A percentile compares a stretch with the other conserved stretches of the same genome.
Evolutionary conservation across 2,888 invertebrate genomes (phyloP).

Genomic region (Stegana nigrithorax): DNA sequence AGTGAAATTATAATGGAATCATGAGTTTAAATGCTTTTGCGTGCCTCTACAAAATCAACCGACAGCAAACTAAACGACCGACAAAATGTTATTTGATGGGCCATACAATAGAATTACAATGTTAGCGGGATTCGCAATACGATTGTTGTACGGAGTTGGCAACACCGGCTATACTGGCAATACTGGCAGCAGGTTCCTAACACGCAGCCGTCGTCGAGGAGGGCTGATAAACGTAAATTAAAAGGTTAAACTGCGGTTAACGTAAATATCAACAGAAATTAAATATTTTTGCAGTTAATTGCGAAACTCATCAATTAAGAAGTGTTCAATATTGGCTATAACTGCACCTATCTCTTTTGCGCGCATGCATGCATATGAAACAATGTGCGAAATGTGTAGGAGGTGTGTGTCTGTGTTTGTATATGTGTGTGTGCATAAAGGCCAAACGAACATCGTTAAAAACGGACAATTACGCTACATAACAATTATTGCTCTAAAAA

Average conservation of each 20-base stretch:
- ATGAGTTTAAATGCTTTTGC: background rate
- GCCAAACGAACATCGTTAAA: conserved; percentile 43
- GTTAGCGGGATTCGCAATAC: no score
- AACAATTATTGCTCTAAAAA: conserved; percentile 54
- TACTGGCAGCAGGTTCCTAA: no score
- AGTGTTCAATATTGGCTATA: conserved; percentile 19
- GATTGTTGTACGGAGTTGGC: background rate
- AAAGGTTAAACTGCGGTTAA: conserved; percentile 37
- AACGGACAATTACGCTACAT: conserved; percentile 61
- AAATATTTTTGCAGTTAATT: conserved; percentile 60
- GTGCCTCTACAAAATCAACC: background rate
- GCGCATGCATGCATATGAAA: background rate
- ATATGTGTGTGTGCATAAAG: no score
- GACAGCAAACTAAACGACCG: background rate
- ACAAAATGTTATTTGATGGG: no score
- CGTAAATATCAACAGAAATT: conserved; percentile 27
- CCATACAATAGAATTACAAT: no score
- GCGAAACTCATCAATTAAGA: conserved; percentile 62
- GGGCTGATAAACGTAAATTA: conserved; percentile 6
- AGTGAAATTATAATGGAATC: background rate
- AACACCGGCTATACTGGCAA: no score
- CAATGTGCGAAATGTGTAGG: background rate
- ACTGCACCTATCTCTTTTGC: background rate
- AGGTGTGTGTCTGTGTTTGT: no score
- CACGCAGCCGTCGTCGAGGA: no score